These are phyloP conservation scores for Apostichopus parvimensis DNA, from an alignment of 35 echinoderm and acorn worm species.

Conservation along the genomic window DNA sequence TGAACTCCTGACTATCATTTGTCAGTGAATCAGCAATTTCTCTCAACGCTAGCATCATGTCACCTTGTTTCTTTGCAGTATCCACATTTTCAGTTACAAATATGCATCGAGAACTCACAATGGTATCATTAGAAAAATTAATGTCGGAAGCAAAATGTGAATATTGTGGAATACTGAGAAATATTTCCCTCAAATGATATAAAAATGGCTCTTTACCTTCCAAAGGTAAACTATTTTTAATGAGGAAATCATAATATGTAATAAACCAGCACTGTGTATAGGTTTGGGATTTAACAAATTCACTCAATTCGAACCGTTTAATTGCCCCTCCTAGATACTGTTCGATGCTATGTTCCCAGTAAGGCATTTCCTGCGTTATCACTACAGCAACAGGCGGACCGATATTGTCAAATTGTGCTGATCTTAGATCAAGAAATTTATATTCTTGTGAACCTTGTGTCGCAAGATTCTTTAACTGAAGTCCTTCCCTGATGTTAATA, in stretches of 20 bases:
- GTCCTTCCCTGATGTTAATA: conserved; percentile 37
- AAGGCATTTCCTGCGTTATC: conserved; percentile 2
- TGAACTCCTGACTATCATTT: background rate
- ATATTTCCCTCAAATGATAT: background rate
- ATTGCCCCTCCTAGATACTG: conserved; percentile 1
- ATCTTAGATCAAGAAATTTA: conserved; percentile 1
- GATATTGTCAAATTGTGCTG: background rate
- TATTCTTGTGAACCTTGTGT: conserved; percentile 35
- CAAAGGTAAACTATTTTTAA: background rate
- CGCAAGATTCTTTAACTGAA: conserved; percentile 47
- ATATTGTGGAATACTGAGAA: conserved; percentile 26
- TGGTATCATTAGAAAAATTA: conserved; percentile 23
- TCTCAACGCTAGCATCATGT: conserved; percentile 56
- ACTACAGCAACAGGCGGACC: conserved; percentile 54
- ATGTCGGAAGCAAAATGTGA: conserved; percentile 56
- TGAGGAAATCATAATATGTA: conserved; percentile 48
- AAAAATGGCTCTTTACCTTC: conserved; percentile 22
- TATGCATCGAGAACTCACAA: conserved; percentile 53
- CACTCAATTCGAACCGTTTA: conserved; percentile 5
- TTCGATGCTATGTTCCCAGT: conserved; percentile 46
- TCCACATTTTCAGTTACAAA: conserved; percentile 32
- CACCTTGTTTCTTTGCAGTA: conserved; percentile 16
- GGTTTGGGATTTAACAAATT: conserved; percentile 16
- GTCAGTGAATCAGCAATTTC: conserved; percentile 4
- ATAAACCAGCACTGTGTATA: conserved; percentile 60